These are phyloP conservation scores for Probaryconus sp. DNA, from an alignment of 1,140 invertebrate species.

Conservation along the genomic window DNA sequence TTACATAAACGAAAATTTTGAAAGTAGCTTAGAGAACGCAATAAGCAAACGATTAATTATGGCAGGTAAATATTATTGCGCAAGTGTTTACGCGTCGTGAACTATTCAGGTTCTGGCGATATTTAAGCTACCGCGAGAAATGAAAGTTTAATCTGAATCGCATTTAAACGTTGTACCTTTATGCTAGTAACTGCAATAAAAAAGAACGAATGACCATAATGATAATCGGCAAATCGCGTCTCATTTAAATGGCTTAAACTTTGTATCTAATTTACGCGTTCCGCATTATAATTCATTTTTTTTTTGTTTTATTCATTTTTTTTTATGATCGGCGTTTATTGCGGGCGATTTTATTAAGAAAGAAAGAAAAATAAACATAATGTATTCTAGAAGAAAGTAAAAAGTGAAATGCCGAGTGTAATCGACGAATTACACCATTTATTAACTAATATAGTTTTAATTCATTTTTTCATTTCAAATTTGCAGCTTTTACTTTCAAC, in stretches of 20 bases:
- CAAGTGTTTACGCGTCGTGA: conserved; percentile 50
- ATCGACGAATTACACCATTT: conserved; percentile 12
- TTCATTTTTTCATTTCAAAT: conserved; percentile 2
- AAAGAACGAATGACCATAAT: conserved; percentile 27
- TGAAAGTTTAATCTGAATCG: conserved; percentile 51
- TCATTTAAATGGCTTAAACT: conserved; percentile 36
- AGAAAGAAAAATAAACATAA: conserved; percentile 20
- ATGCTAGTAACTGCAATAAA: conserved; percentile 23
- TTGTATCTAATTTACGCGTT: conserved; percentile 30
- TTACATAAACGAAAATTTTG: conserved; percentile 50
- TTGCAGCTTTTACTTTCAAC: conserved; percentile 30
- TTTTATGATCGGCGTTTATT: conserved; percentile 1
- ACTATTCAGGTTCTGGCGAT: conserved; percentile 53
- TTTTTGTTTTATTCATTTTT: background rate
- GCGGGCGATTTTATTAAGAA: conserved; percentile 10
- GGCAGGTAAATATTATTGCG: conserved; percentile 52
- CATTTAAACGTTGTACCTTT: conserved; percentile 29
- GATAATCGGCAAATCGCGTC: conserved; percentile 39
- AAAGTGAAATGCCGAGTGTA: conserved; percentile 38
- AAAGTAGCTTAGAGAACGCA: conserved; percentile 39
- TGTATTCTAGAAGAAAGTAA: conserved; percentile 27
- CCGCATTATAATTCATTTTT: conserved; percentile 28
- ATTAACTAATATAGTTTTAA: conserved; percentile 12
- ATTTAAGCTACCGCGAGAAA: conserved; percentile 48
- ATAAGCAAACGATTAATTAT: conserved; percentile 44